Percentiles rank a stretch among this genome's conserved stretches.
Conservation (phyloP, 2,888 invertebrate species). For the Pachycephus smyrnensis region DNA sequence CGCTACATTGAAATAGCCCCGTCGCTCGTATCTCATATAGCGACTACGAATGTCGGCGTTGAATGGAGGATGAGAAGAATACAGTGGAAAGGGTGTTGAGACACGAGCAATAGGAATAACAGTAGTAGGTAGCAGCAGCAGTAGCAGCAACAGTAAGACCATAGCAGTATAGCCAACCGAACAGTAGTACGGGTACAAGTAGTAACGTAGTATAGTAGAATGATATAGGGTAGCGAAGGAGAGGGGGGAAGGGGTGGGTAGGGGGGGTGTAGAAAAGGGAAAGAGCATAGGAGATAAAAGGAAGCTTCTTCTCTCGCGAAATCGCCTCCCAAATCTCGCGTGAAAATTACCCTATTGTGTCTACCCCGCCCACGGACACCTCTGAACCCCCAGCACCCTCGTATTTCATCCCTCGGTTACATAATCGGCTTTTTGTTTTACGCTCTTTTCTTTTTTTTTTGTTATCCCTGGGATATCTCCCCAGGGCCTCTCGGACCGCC, state of each 20-base stretch:
- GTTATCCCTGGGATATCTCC: background rate
- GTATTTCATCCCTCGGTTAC: conserved; percentile 64
- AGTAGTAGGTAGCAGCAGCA: conserved; percentile 13
- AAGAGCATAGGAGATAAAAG: background rate
- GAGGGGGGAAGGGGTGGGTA: conserved; percentile 1
- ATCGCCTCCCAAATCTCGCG: conserved; percentile 67
- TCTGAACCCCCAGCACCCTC: conserved; percentile 35
- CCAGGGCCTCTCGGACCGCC: background rate
- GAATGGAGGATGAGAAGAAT: conserved; percentile 18
- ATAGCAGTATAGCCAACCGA: background rate
- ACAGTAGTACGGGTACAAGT: background rate
- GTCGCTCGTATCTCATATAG: conserved; percentile 59
- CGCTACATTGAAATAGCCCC: conserved; percentile 65
- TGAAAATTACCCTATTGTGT: conserved; percentile 67
- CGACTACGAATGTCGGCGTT: background rate
- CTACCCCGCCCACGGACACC: conserved; percentile 22
- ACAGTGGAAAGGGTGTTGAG: conserved; percentile 18
- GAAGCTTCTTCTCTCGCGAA: conserved; percentile 49
- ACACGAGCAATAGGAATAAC: conserved; percentile 7
- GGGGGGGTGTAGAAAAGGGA: conserved; percentile 15
- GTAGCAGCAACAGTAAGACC: background rate
- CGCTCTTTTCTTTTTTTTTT: conserved; percentile 52
- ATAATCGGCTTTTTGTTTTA: conserved; percentile 67
- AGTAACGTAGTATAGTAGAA: background rate
- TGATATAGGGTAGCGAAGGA: background rate